A percentile compares a stretch with the other conserved stretches of the same genome.
Evolutionary conservation across 2,113 vertebrate species (phyloP).

Genomic region (Tonatia bakeri): DNA sequence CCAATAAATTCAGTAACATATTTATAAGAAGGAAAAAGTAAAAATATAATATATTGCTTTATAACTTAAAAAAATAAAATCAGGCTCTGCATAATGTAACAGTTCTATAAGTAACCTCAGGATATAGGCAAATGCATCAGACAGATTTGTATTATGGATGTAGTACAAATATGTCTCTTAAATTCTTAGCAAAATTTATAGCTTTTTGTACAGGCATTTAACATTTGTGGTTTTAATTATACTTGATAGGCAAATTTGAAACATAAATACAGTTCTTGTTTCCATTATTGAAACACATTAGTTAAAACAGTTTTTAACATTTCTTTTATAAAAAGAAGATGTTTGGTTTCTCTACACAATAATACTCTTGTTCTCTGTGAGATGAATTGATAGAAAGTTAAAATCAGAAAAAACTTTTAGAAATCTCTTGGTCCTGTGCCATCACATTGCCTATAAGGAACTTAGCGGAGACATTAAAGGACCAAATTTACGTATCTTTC

Average conservation of each 20-base stretch:
- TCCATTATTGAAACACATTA: slow-evolving; percentile 33
- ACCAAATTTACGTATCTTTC: not conserved
- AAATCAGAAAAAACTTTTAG: slow-evolving; percentile 3
- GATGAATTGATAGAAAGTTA: slow-evolving; percentile 36
- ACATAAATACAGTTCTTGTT: slow-evolving; percentile 26
- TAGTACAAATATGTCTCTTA: not conserved
- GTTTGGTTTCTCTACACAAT: slow-evolving; percentile 4
- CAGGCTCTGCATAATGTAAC: not conserved
- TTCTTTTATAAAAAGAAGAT: slow-evolving; percentile 41
- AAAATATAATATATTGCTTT: not conserved
- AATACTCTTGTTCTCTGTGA: slow-evolving; percentile 42
- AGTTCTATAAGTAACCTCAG: not conserved
- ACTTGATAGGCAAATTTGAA: slow-evolving; percentile 21
- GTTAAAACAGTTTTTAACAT: slow-evolving; percentile 21
- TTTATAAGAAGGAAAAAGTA: not conserved
- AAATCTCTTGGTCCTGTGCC: slow-evolving; percentile 20
- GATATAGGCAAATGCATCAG: not conserved
- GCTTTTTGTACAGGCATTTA: slow-evolving; percentile 27
- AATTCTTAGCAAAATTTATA: slow-evolving; percentile 21
- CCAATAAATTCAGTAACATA: not conserved
- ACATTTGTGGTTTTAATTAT: slow-evolving; percentile 29
- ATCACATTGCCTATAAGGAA: slow-evolving; percentile 2
- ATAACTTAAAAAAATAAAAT: not conserved
- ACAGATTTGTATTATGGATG: not conserved
- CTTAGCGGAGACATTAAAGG: slow-evolving; percentile 19